Conservation (phyloP, 2,113 vertebrate species). For the Sphyrna mokarran region DNA sequence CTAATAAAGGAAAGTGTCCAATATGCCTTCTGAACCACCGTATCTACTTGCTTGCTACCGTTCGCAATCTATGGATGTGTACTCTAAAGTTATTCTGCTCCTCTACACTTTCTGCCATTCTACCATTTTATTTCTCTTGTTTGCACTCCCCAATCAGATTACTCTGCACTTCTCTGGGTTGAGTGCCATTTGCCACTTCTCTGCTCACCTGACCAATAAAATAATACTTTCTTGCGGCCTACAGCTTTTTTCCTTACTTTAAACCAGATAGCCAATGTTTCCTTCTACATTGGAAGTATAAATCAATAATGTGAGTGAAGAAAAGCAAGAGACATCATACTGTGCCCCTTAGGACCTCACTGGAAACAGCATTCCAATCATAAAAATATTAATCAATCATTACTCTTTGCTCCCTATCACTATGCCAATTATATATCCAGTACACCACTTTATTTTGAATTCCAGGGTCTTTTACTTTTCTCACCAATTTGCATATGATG, state of each 20-base stretch:
- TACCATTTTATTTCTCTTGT: background rate
- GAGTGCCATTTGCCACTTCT: background rate
- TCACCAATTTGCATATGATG: too few relatives aligned
- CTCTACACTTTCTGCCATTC: background rate
- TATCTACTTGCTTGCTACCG: background rate
- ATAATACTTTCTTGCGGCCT: too few relatives aligned
- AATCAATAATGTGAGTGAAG: background rate
- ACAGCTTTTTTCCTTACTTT: background rate
- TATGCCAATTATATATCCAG: background rate
- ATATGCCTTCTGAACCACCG: background rate
- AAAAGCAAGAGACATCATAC: background rate
- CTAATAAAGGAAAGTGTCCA: background rate
- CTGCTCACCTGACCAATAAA: background rate
- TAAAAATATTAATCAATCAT: background rate
- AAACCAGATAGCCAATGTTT: background rate
- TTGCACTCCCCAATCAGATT: background rate
- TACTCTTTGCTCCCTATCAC: background rate
- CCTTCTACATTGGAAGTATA: background rate
- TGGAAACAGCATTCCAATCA: background rate
- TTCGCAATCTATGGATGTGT: background rate
- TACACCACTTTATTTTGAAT: background rate
- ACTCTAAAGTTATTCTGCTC: background rate
- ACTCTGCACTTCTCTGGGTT: background rate
- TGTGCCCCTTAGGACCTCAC: background rate
- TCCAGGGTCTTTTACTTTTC: too few relatives aligned